A percentile compares a stretch with the other conserved stretches of the same genome.
These are phyloP conservation scores for Tetrao urogallus DNA, from an alignment of 2,113 vertebrate genomes.

Conservation along the genomic window DNA sequence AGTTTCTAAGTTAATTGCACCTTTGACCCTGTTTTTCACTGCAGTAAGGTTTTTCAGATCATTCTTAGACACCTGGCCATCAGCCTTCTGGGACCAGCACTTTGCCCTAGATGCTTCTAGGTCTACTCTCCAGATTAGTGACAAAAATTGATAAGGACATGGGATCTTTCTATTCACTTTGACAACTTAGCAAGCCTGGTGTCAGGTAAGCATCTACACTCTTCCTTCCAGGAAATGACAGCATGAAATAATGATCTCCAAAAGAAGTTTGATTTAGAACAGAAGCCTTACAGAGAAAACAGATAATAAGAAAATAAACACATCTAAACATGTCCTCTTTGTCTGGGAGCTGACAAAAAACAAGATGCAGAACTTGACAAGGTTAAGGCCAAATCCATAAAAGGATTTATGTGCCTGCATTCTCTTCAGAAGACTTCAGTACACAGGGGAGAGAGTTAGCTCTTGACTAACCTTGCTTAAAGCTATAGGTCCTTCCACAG, in stretches of 20 bases:
- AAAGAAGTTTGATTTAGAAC: neutral
- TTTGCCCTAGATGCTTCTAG: neutral
- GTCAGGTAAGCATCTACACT: neutral
- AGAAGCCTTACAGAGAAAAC: neutral
- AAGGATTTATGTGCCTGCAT: conserved; percentile 39
- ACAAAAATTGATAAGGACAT: conserved; percentile 14
- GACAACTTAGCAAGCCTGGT: neutral
- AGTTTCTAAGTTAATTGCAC: conserved; percentile 59
- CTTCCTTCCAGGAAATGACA: neutral
- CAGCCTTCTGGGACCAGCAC: conserved; percentile 9
- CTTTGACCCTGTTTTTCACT: conserved; percentile 54
- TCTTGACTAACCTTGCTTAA: conserved; percentile 25
- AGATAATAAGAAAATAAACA: neutral
- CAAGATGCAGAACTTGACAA: conserved; percentile 3
- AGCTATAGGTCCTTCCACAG: neutral
- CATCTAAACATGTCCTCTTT: neutral
- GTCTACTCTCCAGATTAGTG: neutral
- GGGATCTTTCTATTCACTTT: neutral
- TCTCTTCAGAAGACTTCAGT: conserved; percentile 7
- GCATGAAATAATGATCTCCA: neutral
- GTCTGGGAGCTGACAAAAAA: neutral
- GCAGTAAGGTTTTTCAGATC: conserved; percentile 29
- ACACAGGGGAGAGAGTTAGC: neutral
- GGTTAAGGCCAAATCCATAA: conserved; percentile 44
- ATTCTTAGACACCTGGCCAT: conserved; percentile 24